Conservation (phyloP, 2,888 invertebrate genomes). For the Oxytorus armatus region DNA sequence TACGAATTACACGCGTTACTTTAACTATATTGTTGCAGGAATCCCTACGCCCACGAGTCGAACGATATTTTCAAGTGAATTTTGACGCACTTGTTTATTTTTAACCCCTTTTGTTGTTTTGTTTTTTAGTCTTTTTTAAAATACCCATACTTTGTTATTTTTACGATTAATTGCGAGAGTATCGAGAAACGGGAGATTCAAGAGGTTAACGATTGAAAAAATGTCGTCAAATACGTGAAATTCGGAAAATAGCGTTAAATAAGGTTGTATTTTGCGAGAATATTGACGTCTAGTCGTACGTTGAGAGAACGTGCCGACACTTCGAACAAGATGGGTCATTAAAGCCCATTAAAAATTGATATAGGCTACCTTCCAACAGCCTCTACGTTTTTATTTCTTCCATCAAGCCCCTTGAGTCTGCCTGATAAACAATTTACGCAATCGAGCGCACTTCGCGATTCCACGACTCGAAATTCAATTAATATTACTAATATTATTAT, state of each 20-base stretch:
- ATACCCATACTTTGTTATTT: too few species aligned
- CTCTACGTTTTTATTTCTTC: not conserved
- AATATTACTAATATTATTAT: constrained; percentile 44
- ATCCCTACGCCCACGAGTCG: constrained; percentile 3
- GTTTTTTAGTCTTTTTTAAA: constrained; percentile 69
- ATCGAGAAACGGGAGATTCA: too few species aligned
- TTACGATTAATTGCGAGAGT: too few species aligned
- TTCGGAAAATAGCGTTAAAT: too few species aligned
- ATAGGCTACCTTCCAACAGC: not conserved
- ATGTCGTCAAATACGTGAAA: too few species aligned
- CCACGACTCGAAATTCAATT: constrained; percentile 47
- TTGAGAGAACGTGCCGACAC: constrained; percentile 1
- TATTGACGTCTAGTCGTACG: not conserved
- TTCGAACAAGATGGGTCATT: too few species aligned
- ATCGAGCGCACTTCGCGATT: constrained; percentile 8
- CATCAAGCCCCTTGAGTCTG: constrained; percentile 16
- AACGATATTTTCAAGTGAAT: constrained; percentile 42
- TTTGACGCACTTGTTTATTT: not conserved
- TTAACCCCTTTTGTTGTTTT: not conserved
- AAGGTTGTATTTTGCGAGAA: not conserved
- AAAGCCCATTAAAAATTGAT: not conserved
- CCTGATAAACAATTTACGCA: constrained; percentile 8
- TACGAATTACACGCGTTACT: not conserved
- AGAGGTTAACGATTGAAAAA: too few species aligned
- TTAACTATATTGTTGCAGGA: constrained; percentile 33